These are phyloP conservation scores for Lamproptera curius DNA, from an alignment of 2,888 invertebrate genomes.

Conservation along the genomic window DNA sequence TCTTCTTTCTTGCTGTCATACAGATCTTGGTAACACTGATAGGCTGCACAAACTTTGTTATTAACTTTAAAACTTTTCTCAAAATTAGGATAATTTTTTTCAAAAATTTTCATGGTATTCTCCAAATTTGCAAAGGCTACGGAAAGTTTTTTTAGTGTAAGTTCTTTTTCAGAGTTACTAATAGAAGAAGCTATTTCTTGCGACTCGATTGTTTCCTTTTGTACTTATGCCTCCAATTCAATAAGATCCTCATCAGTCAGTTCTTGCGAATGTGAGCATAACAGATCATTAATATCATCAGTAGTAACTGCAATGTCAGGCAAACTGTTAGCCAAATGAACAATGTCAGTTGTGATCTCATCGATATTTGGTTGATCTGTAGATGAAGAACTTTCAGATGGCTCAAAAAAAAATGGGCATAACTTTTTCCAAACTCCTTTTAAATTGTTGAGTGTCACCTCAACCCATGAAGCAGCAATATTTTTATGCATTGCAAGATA, in stretches of 20 bases:
- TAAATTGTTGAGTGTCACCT: slow-evolving; percentile 11
- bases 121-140: not conserved
- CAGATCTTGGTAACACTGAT: slow-evolving; percentile 22
- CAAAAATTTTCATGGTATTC: too few relatives aligned
- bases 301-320: slow-evolving; percentile 19
- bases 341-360: slow-evolving; percentile 24
- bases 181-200: slow-evolving; percentile 24
- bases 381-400: slow-evolving; percentile 23
- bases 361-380: slow-evolving; percentile 23
- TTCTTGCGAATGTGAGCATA: slow-evolving; percentile 21
- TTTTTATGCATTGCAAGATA: slow-evolving; percentile 23
- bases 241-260: slow-evolving; percentile 20
- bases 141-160: slow-evolving; percentile 13
- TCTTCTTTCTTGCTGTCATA: slow-evolving; percentile 21
- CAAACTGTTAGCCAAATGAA: slow-evolving; percentile 22
- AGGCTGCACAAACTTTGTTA: slow-evolving; percentile 17
- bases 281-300: slow-evolving; percentile 23
- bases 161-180: slow-evolving; percentile 25
- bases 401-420: slow-evolving; percentile 22
- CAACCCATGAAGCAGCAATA: too few relatives aligned
- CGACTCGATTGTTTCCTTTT: slow-evolving; percentile 9
- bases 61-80: slow-evolving; percentile 1
- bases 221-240: not conserved
- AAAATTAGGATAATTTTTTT: not conserved
- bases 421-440: slow-evolving; percentile 23